These are phyloP conservation scores for Orius laevigatus DNA, from an alignment of 1,140 invertebrate species.

Conservation along the genomic window DNA sequence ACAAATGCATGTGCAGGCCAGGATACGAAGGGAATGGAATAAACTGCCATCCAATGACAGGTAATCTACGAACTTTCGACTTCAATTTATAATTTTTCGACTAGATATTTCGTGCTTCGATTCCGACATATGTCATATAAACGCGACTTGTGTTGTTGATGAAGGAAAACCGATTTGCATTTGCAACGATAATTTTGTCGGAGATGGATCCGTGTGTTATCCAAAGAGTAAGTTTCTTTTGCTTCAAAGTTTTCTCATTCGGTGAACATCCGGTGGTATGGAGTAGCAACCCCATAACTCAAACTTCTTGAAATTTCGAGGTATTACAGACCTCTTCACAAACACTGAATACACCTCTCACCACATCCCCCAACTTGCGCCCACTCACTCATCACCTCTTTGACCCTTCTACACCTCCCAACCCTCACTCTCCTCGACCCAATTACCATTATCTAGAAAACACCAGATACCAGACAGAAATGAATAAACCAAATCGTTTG, in stretches of 20 bases:
- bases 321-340: conserved; percentile 1
- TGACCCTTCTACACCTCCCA: too few species aligned
- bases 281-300: too few species aligned
- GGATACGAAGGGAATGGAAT: conserved; percentile 40
- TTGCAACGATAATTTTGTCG: conserved; percentile 58
- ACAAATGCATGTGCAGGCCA: conserved; percentile 46
- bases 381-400: too few species aligned
- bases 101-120: conserved; percentile 46
- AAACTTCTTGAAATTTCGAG: conserved; percentile 23
- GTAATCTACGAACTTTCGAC: background rate
- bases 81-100: conserved; percentile 14
- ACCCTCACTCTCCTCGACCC: too few species aligned
- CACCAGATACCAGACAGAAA: too few species aligned
- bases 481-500: too few species aligned
- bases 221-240: conserved; percentile 36
- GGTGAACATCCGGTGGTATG: too few species aligned
- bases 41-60: conserved; percentile 23
- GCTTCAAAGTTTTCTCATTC: too few species aligned
- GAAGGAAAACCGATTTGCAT: conserved; percentile 47
- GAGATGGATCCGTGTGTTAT: conserved; percentile 53
- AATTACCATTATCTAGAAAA: too few species aligned
- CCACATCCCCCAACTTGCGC: too few species aligned
- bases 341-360: background rate
- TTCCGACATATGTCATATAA: conserved; percentile 50
- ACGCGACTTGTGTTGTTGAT: conserved; percentile 55